Evolutionary conservation across 35 echinoderm and acorn worm genomes (phyloP).

Genomic region (Ophioderma brevispina): DNA sequence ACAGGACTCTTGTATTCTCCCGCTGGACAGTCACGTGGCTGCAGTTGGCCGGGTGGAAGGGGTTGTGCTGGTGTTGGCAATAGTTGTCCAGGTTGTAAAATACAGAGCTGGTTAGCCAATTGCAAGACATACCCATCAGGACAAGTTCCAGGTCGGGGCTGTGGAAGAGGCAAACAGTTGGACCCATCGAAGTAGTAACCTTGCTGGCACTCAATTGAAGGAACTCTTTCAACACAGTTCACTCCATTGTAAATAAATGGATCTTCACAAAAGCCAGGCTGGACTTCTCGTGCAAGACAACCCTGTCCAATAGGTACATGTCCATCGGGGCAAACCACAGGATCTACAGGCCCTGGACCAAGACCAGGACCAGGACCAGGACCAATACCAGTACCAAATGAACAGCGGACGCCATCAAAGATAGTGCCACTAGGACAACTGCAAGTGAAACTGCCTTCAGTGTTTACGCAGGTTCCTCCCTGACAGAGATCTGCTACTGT

Average conservation of each 20-base stretch:
- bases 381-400: neutral
- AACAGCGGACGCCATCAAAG: conserved; percentile 35
- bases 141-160: neutral
- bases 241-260: neutral
- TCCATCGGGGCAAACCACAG: neutral
- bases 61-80: no score
- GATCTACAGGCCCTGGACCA: neutral
- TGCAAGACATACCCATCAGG: neutral
- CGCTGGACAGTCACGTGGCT: no score
- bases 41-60: no score
- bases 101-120: no score
- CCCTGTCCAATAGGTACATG: neutral
- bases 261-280: neutral
- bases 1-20: no score
- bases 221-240: neutral
- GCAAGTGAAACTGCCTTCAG: conserved; percentile 67
- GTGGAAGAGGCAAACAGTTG: neutral
- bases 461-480: conserved; percentile 69
- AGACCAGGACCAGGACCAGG: neutral
- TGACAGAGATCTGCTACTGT: conserved; percentile 58
- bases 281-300: neutral
- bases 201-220: neutral
- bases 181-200: neutral
- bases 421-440: conserved; percentile 66
- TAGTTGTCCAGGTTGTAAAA: no score